Evolutionary conservation across 2,888 invertebrate species (phyloP), one percentile per base, ranked within the genome.

Genomic region (Calliopum simillimum): DNA sequence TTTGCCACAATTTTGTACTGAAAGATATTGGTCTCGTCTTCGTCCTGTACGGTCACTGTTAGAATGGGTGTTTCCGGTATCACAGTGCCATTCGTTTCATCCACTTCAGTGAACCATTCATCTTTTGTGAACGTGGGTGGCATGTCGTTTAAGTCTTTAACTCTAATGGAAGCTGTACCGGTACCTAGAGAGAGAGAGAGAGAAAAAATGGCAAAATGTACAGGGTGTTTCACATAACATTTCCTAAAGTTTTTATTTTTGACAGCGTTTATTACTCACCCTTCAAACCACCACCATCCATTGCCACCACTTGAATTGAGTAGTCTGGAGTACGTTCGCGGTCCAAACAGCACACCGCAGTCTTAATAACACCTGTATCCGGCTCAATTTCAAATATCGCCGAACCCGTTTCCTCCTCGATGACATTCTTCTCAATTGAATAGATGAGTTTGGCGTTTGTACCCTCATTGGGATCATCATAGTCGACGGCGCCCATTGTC

Each of bases 71-170:
- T 93, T 87, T 97, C 96, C 16, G 96, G 96, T 79, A 97, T 89
- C 83, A 93, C 92, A 44, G 93, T 92, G 65, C 96, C 96, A 86
- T 96, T 96, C 12, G 96, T 97, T 88, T 97, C 97, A 83, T 97
- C 96, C 68, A 97, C 96, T 88, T 96, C 96, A 4, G 96, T 96
- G 80, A 94, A 92, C 96, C 96, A 97, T 88, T 97, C 96, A 75
- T 96, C 95, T 87, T 98, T 97, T 4, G 95, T 97, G 82, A 96
- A 97, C 84, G 94, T 94, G 5, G 98, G 98, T 53, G 97, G 96
- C 95, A 98, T 98, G 86, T 99, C 98, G 86, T 99, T 99, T 80
- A 97, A 94, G 86, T 99, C 98, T 87, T 94, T 95, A 55, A 99
- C 96, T 81, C 96, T 89, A 87, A 98, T 97, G 46, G 95, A 95